Evolutionary conservation across 2,888 invertebrate species (phyloP), one percentile per base, ranked within the genome.

Genomic region (Agrenia bidenticulata): DNA sequence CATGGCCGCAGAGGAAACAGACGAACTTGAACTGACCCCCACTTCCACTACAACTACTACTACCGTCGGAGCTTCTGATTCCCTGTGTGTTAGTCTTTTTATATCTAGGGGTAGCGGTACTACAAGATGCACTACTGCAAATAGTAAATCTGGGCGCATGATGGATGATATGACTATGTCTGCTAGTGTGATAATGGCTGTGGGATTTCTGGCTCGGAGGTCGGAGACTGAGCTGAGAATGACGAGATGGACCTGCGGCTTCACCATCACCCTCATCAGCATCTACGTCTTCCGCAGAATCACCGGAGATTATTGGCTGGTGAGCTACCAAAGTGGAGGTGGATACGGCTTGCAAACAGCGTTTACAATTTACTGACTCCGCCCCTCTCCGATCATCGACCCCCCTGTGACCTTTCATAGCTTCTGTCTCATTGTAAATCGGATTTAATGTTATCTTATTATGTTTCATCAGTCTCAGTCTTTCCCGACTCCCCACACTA

Each of bases 1-100:
- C 76, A 67, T 76, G 76, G 32, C 76, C 70, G 61, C 76, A 76
- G 27, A 76, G 66, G 58, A 70, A 74, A 66, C 76, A 76, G 32
- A 71, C 68, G 67, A 74, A 76, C 69, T 75, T 75, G 60, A 71
- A 73, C 62, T 69, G 69, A 63, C 68, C n/a, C n/a, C n/a, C 63
- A 61, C 58, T 63, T 37, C 57, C 55, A 42, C 58, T 58, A 51
- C 62, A 60, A 54, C 57, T 41, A 32, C 61, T 59, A 57, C 60
- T 54, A 56, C 58, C 39, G 41, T 45, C 56, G 39, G 50, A 39
- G 42, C 57, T 24, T 53, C 58, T 21, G 45, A 21, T 19, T 4
- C 21, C 21, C 45, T 45, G n/a, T 7, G 2, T 54, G 13, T 27
- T 54, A 24, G 27, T 17, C 54, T 54, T 54, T 26, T 54, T 54